These are phyloP conservation scores for Pachyrhynchus sulphureomaculatus DNA, from an alignment of 1,140 invertebrate genomes.

Conservation along the genomic window DNA sequence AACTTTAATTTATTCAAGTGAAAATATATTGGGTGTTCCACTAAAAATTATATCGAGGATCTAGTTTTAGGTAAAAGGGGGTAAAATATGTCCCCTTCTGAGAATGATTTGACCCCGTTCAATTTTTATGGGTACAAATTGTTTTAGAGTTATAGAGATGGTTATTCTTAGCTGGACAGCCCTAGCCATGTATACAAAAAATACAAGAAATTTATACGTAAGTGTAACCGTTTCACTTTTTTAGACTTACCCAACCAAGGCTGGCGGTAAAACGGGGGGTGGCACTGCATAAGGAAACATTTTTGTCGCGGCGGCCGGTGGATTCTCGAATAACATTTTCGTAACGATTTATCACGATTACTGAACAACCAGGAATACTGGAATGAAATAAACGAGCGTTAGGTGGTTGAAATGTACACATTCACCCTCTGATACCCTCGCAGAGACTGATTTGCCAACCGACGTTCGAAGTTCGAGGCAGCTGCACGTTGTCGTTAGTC, in stretches of 20 bases:
- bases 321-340: slow-evolving; percentile 41
- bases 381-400: background rate
- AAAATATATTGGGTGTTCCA: no score
- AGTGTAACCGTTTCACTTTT: background rate
- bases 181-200: no score
- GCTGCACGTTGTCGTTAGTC: slow-evolving; percentile 30
- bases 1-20: no score
- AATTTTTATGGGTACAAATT: no score
- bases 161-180: no score
- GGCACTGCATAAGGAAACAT: slow-evolving; percentile 42
- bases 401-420: slow-evolving; percentile 5
- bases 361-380: background rate
- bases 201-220: background rate
- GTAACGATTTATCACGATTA: background rate
- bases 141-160: no score
- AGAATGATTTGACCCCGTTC: no score
- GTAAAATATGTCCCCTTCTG: no score
- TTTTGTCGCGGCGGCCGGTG: slow-evolving; percentile 25
- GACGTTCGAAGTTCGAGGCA: slow-evolving; percentile 21
- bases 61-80: no score
- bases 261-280: slow-evolving; percentile 38
- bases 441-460: slow-evolving; percentile 17
- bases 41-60: no score
- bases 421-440: slow-evolving; percentile 20
- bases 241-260: slow-evolving; percentile 35